Conservation (phyloP, 2,888 invertebrate species). For the Calameuta idolon region DNA sequence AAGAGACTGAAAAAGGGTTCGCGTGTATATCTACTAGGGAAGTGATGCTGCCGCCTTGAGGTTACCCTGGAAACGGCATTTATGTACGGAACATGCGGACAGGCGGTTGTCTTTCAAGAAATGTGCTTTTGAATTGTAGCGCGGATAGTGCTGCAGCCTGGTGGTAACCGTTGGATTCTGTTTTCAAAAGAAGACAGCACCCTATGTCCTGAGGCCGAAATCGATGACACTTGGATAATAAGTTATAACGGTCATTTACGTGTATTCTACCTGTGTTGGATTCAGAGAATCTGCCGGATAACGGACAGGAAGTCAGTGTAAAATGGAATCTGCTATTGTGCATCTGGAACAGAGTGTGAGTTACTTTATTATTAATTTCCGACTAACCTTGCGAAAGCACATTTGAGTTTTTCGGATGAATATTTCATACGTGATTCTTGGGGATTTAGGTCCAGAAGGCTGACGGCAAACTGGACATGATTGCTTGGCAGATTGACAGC, state of each 20-base stretch:
- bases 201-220: background rate
- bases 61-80: background rate
- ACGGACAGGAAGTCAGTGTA: background rate
- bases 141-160: background rate
- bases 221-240: constrained; percentile 2
- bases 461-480: constrained; percentile 78
- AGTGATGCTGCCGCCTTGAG: background rate
- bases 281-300: background rate
- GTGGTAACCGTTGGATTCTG: background rate
- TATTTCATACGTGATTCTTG: constrained; percentile 10
- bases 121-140: background rate
- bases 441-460: constrained; percentile 77
- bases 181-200: constrained; percentile 5
- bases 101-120: background rate
- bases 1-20: background rate
- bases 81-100: background rate
- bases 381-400: background rate
- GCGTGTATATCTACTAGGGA: background rate
- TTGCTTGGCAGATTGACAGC: constrained; percentile 80
- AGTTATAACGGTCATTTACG: background rate
- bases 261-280: background rate
- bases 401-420: background rate
- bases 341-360: constrained; percentile 60
- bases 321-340: constrained; percentile 58
- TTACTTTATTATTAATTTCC: constrained; percentile 5